Conservation (phyloP, 2,888 invertebrate species). For the Drosophila koepferae region DNA sequence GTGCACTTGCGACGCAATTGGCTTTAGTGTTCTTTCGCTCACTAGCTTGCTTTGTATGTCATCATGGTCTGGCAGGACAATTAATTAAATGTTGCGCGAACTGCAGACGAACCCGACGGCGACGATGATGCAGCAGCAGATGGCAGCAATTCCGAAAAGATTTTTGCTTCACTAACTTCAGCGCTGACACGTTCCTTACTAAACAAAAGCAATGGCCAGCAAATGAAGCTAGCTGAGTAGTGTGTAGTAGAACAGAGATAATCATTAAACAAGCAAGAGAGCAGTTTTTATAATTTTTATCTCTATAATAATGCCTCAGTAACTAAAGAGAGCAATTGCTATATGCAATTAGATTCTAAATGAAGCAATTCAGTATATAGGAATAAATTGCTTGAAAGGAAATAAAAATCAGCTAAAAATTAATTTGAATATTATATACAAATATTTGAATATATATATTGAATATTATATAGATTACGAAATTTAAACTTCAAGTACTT, state of each 20-base stretch:
- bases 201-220: not conserved
- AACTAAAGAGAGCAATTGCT: not conserved
- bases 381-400: no score
- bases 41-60: slow-evolving; percentile 31
- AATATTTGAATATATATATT: no score
- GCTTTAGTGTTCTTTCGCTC: slow-evolving; percentile 31
- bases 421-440: no score
- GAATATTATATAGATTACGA: no score
- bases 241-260: not conserved
- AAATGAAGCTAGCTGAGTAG: not conserved
- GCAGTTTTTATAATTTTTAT: not conserved
- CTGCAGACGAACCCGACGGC: slow-evolving; percentile 30
- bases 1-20: slow-evolving; percentile 43
- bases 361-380: no score
- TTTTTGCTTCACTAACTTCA: slow-evolving; percentile 4
- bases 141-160: slow-evolving; percentile 15
- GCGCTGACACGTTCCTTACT: slow-evolving; percentile 1
- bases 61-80: slow-evolving; percentile 42
- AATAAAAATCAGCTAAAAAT: no score
- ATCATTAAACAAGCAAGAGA: slow-evolving; percentile 6
- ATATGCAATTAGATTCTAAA: not conserved
- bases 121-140: slow-evolving; percentile 32
- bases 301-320: not conserved
- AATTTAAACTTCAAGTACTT: no score
- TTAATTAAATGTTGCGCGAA: slow-evolving; percentile 62